phyloP scores from a whole-genome alignment of 2,113 vertebrate species.

The Mirza zaza region DNA sequence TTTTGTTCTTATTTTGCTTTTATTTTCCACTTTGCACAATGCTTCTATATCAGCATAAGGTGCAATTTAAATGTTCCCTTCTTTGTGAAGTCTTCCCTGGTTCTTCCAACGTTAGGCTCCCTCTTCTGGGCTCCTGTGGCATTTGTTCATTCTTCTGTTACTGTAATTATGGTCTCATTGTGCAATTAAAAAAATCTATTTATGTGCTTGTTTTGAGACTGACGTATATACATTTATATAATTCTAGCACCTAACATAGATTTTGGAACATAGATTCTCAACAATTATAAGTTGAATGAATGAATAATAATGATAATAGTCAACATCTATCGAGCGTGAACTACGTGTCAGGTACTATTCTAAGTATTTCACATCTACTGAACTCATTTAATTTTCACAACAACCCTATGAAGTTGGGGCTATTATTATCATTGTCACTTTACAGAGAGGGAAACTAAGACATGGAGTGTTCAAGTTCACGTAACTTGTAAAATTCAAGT shows the following conservation, averaged over 20 bases:
- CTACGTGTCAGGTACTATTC: neutral
- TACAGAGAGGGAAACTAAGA: neutral
- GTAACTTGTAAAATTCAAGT: neutral
- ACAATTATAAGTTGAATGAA: neutral
- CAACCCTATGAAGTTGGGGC: too few relatives aligned
- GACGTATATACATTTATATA: neutral
- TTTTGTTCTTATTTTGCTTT: neutral
- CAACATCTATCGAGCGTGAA: neutral
- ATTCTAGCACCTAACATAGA: neutral
- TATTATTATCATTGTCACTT: neutral
- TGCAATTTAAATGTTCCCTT: neutral
- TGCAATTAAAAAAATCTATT: neutral
- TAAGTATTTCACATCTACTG: neutral
- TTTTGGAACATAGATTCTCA: neutral
- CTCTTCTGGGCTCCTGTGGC: slow-evolving; percentile 46
- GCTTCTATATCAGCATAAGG: neutral
- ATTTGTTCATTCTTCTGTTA: neutral
- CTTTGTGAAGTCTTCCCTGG: neutral
- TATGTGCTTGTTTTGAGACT: neutral
- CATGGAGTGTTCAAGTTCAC: neutral
- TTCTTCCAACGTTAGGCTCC: slow-evolving; percentile 46
- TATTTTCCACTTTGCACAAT: neutral
- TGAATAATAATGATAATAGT: neutral
- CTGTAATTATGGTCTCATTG: slow-evolving; percentile 20
- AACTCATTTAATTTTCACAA: neutral